Conservation (phyloP, 2,797 vertebrate genomes). For the Acomys russatus region DNA sequence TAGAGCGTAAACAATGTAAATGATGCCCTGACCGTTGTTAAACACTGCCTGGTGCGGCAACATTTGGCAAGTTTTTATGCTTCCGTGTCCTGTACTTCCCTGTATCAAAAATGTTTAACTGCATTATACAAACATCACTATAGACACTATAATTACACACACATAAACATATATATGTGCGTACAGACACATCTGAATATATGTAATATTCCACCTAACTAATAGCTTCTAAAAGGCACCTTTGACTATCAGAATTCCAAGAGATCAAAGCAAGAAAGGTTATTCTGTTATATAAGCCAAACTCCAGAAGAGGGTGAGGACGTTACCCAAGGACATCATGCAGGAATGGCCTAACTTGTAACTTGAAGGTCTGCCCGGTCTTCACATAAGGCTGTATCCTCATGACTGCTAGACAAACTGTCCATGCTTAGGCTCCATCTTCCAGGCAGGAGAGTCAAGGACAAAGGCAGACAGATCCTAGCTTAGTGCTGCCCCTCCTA, state of each 20-base stretch:
- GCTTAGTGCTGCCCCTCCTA: not conserved
- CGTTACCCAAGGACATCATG: not conserved
- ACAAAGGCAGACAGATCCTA: not conserved
- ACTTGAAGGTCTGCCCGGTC: not conserved
- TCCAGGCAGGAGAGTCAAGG: not conserved
- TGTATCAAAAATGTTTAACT: constrained; percentile 30
- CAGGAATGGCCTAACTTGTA: not conserved
- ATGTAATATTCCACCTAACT: not conserved
- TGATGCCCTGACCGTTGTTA: not conserved
- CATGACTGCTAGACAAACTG: not conserved
- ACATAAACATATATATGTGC: not conserved
- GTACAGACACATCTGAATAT: too few species aligned
- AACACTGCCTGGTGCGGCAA: not conserved
- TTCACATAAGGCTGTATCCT: not conserved
- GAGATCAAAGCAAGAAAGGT: not conserved
- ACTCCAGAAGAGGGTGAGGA: not conserved
- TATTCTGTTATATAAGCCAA: not conserved
- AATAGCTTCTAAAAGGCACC: constrained; percentile 21
- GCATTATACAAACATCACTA: not conserved
- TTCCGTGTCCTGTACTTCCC: not conserved
- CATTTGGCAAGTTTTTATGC: not conserved
- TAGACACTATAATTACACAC: not conserved
- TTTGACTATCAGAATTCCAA: constrained; percentile 41
- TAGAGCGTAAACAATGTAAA: not conserved
- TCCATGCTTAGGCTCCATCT: not conserved